These are phyloP conservation scores for Podotricha telesiphe DNA, from an alignment of 2,888 invertebrate genomes.

Conservation along the genomic window DNA sequence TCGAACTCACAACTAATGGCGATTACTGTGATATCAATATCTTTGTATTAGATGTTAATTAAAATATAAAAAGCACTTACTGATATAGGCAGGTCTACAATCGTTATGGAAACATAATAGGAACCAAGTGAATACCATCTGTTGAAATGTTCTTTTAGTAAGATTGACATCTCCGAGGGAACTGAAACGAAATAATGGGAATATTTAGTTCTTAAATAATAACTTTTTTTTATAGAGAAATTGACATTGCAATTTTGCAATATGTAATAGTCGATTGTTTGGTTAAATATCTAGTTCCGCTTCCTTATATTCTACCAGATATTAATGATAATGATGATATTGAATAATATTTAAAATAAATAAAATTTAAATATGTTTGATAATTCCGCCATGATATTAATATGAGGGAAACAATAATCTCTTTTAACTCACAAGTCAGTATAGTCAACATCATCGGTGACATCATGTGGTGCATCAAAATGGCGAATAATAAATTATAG, in stretches of 20 bases:
- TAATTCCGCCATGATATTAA: no score
- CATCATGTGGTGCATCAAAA: conserved; percentile 96
- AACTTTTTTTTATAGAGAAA: no score
- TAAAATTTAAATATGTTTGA: no score
- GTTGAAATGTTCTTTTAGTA: conserved; percentile 93
- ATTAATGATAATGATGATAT: no score
- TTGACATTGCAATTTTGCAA: no score
- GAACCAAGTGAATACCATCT: conserved; percentile 94
- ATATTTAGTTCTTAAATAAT: no score
- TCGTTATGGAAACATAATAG: conserved; percentile 89
- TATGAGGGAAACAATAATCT: not conserved
- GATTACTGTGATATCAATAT: no score
- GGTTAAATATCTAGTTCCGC: no score
- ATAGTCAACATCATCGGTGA: conserved; percentile 95
- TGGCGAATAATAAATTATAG: conserved; percentile 94
- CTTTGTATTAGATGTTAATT: not conserved
- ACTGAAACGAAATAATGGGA: conserved; percentile 73
- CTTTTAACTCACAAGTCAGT: conserved; percentile 88
- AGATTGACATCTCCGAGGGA: conserved; percentile 91
- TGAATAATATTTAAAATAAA: no score
- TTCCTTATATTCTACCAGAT: no score
- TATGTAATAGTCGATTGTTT: no score
- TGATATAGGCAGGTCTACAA: conserved; percentile 91
- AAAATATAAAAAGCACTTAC: conserved; percentile 72
- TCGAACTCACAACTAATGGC: no score